These are phyloP conservation scores for Chiloscyllium plagiosum DNA, from an alignment of 2,113 vertebrate species.

Conservation along the genomic window DNA sequence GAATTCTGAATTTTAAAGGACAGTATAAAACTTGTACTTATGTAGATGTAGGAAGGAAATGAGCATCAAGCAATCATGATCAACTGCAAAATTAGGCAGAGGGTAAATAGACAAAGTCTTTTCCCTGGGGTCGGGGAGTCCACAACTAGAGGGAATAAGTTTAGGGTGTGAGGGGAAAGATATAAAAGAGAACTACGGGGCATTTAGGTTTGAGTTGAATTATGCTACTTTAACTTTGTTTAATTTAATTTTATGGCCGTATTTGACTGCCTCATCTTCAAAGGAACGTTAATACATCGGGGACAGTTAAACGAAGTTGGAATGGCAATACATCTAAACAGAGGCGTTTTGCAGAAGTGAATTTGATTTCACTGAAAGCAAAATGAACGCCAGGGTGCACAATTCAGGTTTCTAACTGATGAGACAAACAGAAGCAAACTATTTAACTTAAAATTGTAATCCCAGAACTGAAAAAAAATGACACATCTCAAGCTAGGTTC, in stretches of 20 bases:
- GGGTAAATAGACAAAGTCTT: no score
- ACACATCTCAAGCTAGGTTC: not conserved
- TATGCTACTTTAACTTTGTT: not conserved
- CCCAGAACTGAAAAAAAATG: not conserved
- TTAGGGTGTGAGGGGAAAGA: no score
- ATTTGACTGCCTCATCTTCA: not conserved
- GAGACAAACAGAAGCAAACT: not conserved
- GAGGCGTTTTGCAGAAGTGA: not conserved
- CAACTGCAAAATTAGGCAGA: no score
- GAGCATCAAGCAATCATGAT: not conserved
- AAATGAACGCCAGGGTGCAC: not conserved
- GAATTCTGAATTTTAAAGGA: not conserved
- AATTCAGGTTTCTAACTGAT: not conserved
- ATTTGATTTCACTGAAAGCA: not conserved
- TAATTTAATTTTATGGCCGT: not conserved
- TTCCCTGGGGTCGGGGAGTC: no score
- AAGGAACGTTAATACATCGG: not conserved
- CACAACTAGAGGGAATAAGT: no score
- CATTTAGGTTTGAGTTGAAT: not conserved
- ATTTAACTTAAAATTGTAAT: conserved; percentile 6
- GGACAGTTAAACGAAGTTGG: not conserved
- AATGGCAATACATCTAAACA: not conserved
- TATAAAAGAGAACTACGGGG: no score
- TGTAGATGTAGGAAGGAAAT: not conserved
- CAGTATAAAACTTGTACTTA: not conserved